These are phyloP conservation scores for Volucella bombylans DNA, from an alignment of 2,888 invertebrate species.

Conservation along the genomic window DNA sequence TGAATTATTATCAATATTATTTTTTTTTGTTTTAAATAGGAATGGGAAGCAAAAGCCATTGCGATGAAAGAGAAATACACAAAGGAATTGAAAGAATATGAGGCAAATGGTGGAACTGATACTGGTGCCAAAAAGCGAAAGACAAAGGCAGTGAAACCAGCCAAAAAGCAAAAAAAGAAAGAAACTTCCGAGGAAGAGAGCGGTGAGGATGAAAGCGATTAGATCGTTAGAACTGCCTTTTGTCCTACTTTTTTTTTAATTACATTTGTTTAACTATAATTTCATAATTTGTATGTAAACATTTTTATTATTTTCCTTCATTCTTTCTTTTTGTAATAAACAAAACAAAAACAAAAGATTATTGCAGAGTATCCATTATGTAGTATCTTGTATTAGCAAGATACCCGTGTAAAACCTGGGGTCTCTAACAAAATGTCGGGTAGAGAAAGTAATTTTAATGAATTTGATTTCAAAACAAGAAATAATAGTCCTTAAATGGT, in stretches of 20 bases:
- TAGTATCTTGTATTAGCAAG: constrained; percentile 45
- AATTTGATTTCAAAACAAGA: constrained; percentile 16
- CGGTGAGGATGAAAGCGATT: constrained; percentile 86
- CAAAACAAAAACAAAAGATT: constrained; percentile 31
- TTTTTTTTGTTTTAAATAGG: constrained; percentile 82
- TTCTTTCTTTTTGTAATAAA: constrained; percentile 25
- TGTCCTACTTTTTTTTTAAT: constrained; percentile 42
- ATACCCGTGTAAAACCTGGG: constrained; percentile 7
- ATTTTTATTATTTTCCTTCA: constrained; percentile 19
- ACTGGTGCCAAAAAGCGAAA: constrained; percentile 85
- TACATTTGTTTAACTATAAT: constrained; percentile 62
- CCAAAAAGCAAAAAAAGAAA: constrained; percentile 84
- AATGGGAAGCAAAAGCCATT: constrained; percentile 95
- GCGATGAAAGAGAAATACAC: constrained; percentile 95
- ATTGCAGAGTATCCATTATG: constrained; percentile 50
- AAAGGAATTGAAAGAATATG: constrained; percentile 94
- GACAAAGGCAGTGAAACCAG: constrained; percentile 83
- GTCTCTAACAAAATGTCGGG: constrained; percentile 6
- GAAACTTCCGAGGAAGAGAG: constrained; percentile 87
- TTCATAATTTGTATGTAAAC: constrained; percentile 61
- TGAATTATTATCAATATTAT: constrained; percentile 3
- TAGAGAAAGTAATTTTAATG: constrained; percentile 20
- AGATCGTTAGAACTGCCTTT: constrained; percentile 78
- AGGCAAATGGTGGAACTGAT: constrained; percentile 88
- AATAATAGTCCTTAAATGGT: constrained; percentile 50